A percentile compares a stretch with the other conserved stretches of the same genome.
phyloP scores from a whole-genome alignment of 2,113 vertebrate genomes.

The Sigmodon hispidus region DNA sequence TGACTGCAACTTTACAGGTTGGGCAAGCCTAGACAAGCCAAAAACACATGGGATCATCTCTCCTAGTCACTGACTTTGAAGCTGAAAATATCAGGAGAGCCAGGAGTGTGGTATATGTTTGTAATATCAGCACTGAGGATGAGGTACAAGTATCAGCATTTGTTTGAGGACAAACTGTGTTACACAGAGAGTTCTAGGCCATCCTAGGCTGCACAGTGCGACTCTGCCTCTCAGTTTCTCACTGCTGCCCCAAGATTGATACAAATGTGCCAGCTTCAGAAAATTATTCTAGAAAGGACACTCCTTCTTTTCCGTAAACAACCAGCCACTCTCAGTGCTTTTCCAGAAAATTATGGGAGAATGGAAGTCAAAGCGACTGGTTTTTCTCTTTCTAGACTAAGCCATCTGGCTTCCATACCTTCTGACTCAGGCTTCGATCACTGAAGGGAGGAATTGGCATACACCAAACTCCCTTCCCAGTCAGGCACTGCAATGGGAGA shows the following conservation, averaged over 20 bases:
- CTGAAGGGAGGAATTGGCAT: background rate
- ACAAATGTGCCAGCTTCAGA: background rate
- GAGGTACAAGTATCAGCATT: background rate
- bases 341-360: background rate
- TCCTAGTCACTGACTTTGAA: background rate
- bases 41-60: background rate
- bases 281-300: background rate
- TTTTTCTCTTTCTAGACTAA: background rate
- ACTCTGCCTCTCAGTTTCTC: background rate
- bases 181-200: background rate
- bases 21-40: background rate
- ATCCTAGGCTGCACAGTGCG: background rate
- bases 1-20: background rate
- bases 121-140: background rate
- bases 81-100: background rate
- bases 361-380: background rate
- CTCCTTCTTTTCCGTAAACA: background rate
- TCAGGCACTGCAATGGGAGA: background rate
- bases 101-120: too few relatives aligned
- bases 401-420: background rate
- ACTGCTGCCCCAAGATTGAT: background rate
- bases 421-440: background rate
- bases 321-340: background rate
- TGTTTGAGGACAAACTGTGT: background rate
- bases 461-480: background rate